Percentiles rank a stretch among this genome's conserved stretches.
Conservation (phyloP, 2,888 invertebrate species). For the Allacma fusca region DNA sequence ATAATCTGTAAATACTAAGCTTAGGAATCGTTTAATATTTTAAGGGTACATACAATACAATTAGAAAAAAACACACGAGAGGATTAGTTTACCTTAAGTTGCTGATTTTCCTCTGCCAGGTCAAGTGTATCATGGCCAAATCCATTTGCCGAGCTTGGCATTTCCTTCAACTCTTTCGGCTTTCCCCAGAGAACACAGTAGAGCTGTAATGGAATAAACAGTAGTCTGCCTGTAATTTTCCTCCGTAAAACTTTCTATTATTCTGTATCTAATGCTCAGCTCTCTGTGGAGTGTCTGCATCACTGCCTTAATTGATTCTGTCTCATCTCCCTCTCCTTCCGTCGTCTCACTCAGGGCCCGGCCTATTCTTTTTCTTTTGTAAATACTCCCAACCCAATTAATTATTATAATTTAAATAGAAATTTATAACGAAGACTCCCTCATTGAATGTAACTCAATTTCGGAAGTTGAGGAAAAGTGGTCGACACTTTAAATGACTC, state of each 20-base stretch:
- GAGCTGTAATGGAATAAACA: conserved; percentile 68
- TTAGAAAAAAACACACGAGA: not conserved
- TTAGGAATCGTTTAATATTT: conserved; percentile 9
- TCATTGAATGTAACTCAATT: too few relatives aligned
- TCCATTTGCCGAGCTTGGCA: conserved; percentile 59
- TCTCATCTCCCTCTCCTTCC: too few relatives aligned
- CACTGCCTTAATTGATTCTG: too few relatives aligned
- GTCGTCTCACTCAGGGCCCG: too few relatives aligned
- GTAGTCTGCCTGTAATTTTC: not conserved
- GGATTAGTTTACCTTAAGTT: conserved; percentile 75
- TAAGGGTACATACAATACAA: not conserved
- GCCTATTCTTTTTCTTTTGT: too few relatives aligned
- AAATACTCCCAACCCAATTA: too few relatives aligned
- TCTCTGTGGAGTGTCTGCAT: too few relatives aligned
- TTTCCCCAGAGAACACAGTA: conserved; percentile 78
- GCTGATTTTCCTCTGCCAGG: conserved; percentile 88
- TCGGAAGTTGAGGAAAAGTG: too few relatives aligned
- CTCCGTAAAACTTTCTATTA: not conserved
- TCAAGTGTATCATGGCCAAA: conserved; percentile 71
- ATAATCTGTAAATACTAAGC: not conserved
- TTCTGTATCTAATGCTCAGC: too few relatives aligned
- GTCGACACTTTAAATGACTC: too few relatives aligned
- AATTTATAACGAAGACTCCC: too few relatives aligned
- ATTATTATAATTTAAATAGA: too few relatives aligned
- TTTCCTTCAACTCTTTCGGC: conserved; percentile 54